Conservation (phyloP, 2,797 vertebrate species). For the Toxotes lorentzi region DNA sequence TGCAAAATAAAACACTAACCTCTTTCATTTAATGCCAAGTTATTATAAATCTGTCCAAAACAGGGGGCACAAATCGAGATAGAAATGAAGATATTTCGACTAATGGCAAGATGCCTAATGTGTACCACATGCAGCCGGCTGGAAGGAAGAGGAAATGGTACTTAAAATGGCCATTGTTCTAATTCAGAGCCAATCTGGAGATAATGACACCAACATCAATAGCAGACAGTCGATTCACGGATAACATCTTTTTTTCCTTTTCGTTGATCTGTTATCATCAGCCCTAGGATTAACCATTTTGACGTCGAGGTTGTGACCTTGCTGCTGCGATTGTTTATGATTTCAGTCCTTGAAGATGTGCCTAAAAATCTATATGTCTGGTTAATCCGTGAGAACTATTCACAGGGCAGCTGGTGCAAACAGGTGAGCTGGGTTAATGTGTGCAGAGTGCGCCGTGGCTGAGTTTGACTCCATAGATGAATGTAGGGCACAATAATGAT, state of each 20-base stretch:
- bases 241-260: slow-evolving; percentile 79
- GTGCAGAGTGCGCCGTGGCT: not conserved
- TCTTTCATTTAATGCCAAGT: slow-evolving; percentile 25
- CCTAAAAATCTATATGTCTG: slow-evolving; percentile 86
- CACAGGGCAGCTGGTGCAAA: slow-evolving; percentile 47
- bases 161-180: slow-evolving; percentile 85
- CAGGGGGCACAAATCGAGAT: slow-evolving; percentile 66
- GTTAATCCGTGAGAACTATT: slow-evolving; percentile 88
- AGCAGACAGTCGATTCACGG: slow-evolving; percentile 86
- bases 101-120: slow-evolving; percentile 82
- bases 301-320: slow-evolving; percentile 88
- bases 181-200: slow-evolving; percentile 90
- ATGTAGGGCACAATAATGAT: not conserved
- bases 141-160: slow-evolving; percentile 80
- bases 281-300: slow-evolving; percentile 88
- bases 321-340: slow-evolving; percentile 88
- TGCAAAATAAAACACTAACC: not conserved
- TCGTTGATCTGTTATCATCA: slow-evolving; percentile 87
- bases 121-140: slow-evolving; percentile 80
- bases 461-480: not conserved
- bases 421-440: slow-evolving; percentile 36
- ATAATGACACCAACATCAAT: slow-evolving; percentile 89
- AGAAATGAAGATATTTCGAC: slow-evolving; percentile 71
- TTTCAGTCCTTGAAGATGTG: slow-evolving; percentile 90
- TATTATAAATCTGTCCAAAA: slow-evolving; percentile 47